Conservation (phyloP, 1,140 invertebrate genomes). For the Papilio polytes region DNA sequence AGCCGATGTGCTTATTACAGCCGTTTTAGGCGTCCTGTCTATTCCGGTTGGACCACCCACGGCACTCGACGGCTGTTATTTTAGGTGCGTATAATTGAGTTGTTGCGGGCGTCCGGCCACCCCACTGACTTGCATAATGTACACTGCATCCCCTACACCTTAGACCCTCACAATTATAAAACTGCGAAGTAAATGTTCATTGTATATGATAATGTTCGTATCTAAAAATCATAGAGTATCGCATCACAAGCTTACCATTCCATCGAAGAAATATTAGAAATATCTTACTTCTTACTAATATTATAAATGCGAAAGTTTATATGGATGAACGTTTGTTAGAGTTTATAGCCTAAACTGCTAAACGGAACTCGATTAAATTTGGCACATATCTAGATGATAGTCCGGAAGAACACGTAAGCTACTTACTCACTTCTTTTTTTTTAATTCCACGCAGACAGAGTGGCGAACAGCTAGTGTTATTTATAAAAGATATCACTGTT, state of each 20-base stretch:
- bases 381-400: no score
- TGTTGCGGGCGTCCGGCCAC: constrained; percentile 67
- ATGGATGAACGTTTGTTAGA: no score
- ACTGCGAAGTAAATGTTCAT: background rate
- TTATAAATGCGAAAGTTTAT: no score
- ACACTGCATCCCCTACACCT: constrained; percentile 57
- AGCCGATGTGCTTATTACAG: constrained; percentile 60
- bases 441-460: no score
- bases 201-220: constrained; percentile 7
- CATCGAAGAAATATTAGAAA: no score
- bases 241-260: no score
- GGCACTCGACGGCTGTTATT: constrained; percentile 64
- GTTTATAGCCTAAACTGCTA: no score
- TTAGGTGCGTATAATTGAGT: constrained; percentile 80
- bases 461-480: no score
- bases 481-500: background rate
- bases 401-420: no score
- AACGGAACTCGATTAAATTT: no score
- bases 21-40: constrained; percentile 56
- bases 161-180: constrained; percentile 36
- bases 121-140: constrained; percentile 69
- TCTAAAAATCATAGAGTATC: background rate
- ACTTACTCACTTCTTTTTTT: no score
- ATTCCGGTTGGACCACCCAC: constrained; percentile 77
- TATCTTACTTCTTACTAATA: no score